Base-by-base conservation (phyloP, 2,888 invertebrate genomes). In the Danaus chrysippus region DNA sequence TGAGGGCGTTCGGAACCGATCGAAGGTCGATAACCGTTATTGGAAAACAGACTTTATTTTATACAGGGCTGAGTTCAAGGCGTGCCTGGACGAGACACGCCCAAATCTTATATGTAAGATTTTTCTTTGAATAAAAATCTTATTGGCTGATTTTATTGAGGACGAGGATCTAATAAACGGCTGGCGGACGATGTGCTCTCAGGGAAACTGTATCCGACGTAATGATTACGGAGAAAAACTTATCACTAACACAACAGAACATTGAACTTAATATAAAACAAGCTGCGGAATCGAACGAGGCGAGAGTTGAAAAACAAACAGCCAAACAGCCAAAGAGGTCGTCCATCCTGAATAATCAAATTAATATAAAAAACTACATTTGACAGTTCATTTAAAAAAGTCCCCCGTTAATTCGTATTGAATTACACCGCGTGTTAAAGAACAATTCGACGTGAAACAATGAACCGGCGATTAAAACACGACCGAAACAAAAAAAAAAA, bases 1-100 rank as follows among this genome's bases (percentile, higher is more conserved):
- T 87, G 82, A 86, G 87, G 90, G 90, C 89, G 90, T 90, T 86
- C 77, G 82, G 81, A 82, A 84, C 82, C 84, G 90, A 90, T 90
- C 88, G 90, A 85, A 86, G 79, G 75, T 82, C 85, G 88, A 89
- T 89, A 84, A 79, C 74, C 76, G 71, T 65, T 87, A 88, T 87
- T 84, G 88, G 86, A 90, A 89, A 88, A 84, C 83, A 83, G 82
- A 78, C 89, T 87, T 80, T 90, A 88, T 87, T 80, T 76, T 78
- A 75, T 77, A 76, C 79, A 71, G 74, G 75, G 80, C 84, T 81
- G 81, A 59, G 84, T 79, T 84, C 76, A 76, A 86, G 89, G 88
- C 89, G 89, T 86, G 83, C 83, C 78, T 62, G 69, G 58, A 42
- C 63, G 69, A 74, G 87, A 84, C 90, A 91, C 90, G 90, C 90